Conservation (phyloP, 2,888 invertebrate genomes). For the Rambutsinella grinnellia region DNA sequence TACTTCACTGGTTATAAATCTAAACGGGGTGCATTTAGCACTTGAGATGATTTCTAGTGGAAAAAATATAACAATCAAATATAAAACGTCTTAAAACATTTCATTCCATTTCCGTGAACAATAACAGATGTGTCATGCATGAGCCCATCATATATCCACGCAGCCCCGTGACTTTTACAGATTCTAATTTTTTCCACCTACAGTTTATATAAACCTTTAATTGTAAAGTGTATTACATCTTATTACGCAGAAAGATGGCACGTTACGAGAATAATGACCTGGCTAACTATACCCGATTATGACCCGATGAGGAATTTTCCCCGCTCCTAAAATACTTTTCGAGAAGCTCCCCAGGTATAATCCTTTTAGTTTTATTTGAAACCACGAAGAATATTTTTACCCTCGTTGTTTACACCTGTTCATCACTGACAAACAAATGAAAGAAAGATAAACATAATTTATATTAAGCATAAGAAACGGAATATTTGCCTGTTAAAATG, state of each 20-base stretch:
- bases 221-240: no score
- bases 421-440: slow-evolving; percentile 1
- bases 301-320: slow-evolving; percentile 18
- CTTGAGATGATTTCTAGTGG: neutral
- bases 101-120: neutral
- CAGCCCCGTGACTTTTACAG: slow-evolving; percentile 18
- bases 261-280: slow-evolving; percentile 40
- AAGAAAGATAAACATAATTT: neutral
- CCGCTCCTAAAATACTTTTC: neutral
- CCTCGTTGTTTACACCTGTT: slow-evolving; percentile 36
- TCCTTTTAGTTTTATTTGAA: neutral
- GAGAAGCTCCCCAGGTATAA: neutral
- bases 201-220: no score
- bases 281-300: slow-evolving; percentile 5
- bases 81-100: neutral
- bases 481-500: neutral
- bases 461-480: neutral
- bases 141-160: slow-evolving; percentile 39
- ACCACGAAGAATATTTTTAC: slow-evolving; percentile 22
- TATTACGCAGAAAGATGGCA: slow-evolving; percentile 1
- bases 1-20: no score
- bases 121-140: slow-evolving; percentile 6
- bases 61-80: neutral
- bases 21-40: no score
- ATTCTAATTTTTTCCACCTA: no score